A percentile compares a stretch with the other conserved stretches of the same genome.
Conservation (phyloP, 2,797 vertebrate species). For the Acanthopagrus latus region DNA sequence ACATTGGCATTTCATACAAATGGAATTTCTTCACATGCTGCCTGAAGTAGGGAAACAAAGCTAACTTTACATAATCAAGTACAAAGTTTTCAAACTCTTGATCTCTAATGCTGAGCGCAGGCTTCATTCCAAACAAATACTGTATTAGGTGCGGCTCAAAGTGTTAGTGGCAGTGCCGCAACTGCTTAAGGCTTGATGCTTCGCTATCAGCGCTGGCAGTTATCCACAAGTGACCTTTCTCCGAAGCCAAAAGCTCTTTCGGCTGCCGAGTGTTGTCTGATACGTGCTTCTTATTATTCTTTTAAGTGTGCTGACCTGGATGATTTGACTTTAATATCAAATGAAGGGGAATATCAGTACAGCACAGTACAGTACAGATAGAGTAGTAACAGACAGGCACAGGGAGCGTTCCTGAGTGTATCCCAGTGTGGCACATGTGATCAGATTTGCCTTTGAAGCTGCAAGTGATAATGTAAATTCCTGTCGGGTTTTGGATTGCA, state of each 20-base stretch:
- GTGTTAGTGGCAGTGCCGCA: conserved; percentile 19
- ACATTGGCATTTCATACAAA: conserved; percentile 54
- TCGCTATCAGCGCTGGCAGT: conserved; percentile 65
- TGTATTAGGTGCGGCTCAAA: conserved; percentile 30
- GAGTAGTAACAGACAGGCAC: background rate
- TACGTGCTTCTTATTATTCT: conserved; percentile 40
- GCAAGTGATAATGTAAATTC: conserved; percentile 40
- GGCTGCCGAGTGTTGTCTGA: conserved; percentile 58
- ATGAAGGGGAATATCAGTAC: conserved; percentile 9
- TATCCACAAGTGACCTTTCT: conserved; percentile 59
- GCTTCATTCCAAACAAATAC: conserved; percentile 28
- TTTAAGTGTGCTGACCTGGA: conserved; percentile 38
- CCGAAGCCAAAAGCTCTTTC: conserved; percentile 60
- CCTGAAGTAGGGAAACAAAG: conserved; percentile 7
- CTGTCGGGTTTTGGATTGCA: conserved; percentile 43
- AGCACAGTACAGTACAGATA: no score
- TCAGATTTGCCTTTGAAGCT: conserved; percentile 40
- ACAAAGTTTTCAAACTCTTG: background rate
- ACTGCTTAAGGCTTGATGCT: conserved; percentile 33
- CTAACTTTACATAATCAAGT: conserved; percentile 7
- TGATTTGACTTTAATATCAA: conserved; percentile 31
- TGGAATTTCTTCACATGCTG: background rate
- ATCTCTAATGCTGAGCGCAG: conserved; percentile 4
- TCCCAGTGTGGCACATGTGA: conserved; percentile 27
- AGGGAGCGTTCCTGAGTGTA: conserved; percentile 7